These are phyloP conservation scores for Patella ulyssiponensis DNA, from an alignment of 2,888 invertebrate species.

Conservation along the genomic window DNA sequence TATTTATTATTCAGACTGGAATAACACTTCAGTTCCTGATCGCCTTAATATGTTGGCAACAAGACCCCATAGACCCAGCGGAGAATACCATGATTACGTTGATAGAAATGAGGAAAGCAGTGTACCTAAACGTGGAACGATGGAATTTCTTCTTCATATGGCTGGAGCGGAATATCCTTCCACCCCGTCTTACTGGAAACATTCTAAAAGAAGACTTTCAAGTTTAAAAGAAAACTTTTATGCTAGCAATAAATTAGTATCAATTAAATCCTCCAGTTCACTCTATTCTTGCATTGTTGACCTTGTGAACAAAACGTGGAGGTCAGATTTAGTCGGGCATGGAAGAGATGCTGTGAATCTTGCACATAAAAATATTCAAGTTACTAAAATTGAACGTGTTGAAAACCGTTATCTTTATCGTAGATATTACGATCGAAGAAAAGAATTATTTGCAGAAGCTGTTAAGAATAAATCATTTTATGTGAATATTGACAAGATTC, in stretches of 20 bases:
- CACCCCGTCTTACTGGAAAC: slow-evolving; percentile 40
- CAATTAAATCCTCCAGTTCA: slow-evolving; percentile 1
- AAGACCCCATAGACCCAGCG: too few species aligned
- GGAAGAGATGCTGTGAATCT: slow-evolving; percentile 51
- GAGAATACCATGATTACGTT: not conserved
- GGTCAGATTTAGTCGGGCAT: slow-evolving; percentile 39
- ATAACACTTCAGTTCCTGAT: too few species aligned
- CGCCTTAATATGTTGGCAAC: too few species aligned
- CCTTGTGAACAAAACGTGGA: slow-evolving; percentile 45
- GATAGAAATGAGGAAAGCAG: slow-evolving; percentile 9
- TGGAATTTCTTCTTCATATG: slow-evolving; percentile 37
- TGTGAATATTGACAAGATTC: slow-evolving; percentile 27
- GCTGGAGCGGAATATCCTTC: slow-evolving; percentile 30
- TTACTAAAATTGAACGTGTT: slow-evolving; percentile 49
- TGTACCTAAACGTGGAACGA: slow-evolving; percentile 28
- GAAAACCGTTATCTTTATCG: slow-evolving; percentile 50
- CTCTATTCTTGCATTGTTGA: slow-evolving; percentile 38
- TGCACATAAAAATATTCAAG: slow-evolving; percentile 29
- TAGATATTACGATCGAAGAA: slow-evolving; percentile 40
- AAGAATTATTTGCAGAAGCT: slow-evolving; percentile 37
- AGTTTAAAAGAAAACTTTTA: not conserved
- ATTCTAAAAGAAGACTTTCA: slow-evolving; percentile 15
- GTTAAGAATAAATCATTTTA: slow-evolving; percentile 14
- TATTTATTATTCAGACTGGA: too few species aligned
- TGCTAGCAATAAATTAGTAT: not conserved